These are phyloP conservation scores for Nephila pilipes DNA, from an alignment of 1,140 invertebrate genomes.

Conservation along the genomic window DNA sequence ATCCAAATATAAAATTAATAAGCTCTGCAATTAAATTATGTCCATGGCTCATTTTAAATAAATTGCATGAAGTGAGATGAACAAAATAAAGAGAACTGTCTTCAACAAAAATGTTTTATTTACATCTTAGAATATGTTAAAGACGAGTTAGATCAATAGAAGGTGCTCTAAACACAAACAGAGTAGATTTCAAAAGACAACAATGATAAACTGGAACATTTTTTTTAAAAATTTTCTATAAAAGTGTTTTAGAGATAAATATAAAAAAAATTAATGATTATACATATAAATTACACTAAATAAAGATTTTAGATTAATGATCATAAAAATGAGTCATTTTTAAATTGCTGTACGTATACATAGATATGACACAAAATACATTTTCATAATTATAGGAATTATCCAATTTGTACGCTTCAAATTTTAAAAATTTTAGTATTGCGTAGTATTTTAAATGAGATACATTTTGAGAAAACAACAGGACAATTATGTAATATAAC, in stretches of 20 bases:
- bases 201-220: constrained; percentile 14
- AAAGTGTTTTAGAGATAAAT: not conserved
- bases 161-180: constrained; percentile 48
- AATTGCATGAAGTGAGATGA: not conserved
- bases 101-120: constrained; percentile 36
- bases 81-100: not conserved
- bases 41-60: too few species aligned
- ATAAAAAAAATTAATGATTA: not conserved
- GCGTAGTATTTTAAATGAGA: too few species aligned
- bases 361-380: not conserved
- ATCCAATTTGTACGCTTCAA: not conserved
- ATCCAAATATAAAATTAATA: too few species aligned
- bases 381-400: not conserved
- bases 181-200: constrained; percentile 31
- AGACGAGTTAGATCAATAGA: not conserved
- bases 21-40: too few species aligned
- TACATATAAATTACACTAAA: not conserved
- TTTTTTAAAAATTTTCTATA: not conserved
- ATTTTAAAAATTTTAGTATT: not conserved
- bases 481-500: too few species aligned
- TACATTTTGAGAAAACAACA: too few species aligned
- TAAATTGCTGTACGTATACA: not conserved
- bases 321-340: not conserved
- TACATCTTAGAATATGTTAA: constrained; percentile 26
- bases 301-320: not conserved